phyloP scores from a whole-genome alignment of 2,888 invertebrate species.

The Macropis europaea region DNA sequence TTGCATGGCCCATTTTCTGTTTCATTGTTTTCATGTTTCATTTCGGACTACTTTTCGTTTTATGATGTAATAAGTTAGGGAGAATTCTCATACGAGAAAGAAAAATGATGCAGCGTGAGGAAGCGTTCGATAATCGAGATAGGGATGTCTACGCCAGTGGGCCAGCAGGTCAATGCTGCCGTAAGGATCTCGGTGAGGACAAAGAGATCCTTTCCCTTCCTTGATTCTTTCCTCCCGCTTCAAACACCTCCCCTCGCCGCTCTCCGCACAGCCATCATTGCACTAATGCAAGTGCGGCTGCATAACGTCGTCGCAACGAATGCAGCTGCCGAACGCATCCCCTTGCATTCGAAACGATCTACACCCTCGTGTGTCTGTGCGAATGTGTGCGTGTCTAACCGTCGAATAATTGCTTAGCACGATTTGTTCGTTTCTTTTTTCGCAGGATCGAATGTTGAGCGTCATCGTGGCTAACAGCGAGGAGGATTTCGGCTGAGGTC shows the following conservation, averaged over 20 bases:
- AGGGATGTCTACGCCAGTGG: constrained; percentile 63
- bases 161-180: constrained; percentile 69
- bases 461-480: constrained; percentile 25
- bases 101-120: too few relatives aligned
- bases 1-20: too few relatives aligned
- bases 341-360: background rate
- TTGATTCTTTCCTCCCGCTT: constrained; percentile 54
- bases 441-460: background rate
- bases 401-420: constrained; percentile 4
- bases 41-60: too few relatives aligned
- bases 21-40: too few relatives aligned
- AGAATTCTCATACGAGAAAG: too few relatives aligned
- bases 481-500: background rate
- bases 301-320: constrained; percentile 43
- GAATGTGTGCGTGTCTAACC: too few relatives aligned
- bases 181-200: constrained; percentile 66
- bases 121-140: constrained; percentile 25
- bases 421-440: background rate
- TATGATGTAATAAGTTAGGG: too few relatives aligned
- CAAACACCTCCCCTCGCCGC: constrained; percentile 23
- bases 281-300: constrained; percentile 54
- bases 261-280: constrained; percentile 54
- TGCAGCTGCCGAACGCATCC: constrained; percentile 56
- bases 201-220: constrained; percentile 66
- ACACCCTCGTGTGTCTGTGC: too few relatives aligned